phyloP scores from a whole-genome alignment of 2,113 vertebrate genomes.

The Alethe castanea region DNA sequence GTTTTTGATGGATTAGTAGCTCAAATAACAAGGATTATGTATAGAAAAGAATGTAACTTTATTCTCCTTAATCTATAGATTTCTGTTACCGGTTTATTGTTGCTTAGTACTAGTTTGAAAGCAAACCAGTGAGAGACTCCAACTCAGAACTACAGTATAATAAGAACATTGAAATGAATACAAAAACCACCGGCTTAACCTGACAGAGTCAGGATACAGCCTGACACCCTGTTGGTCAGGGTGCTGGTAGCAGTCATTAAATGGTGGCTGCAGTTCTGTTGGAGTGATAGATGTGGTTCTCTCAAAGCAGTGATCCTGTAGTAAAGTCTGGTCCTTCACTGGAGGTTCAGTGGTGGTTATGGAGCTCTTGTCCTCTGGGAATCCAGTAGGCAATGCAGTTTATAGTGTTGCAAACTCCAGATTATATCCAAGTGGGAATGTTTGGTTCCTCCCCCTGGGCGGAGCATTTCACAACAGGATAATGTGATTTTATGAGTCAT shows the following conservation, averaged over 20 bases:
- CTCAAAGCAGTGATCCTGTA: too few species aligned
- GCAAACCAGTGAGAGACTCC: too few species aligned
- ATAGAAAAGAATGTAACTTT: background rate
- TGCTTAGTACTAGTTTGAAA: background rate
- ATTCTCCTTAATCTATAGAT: background rate
- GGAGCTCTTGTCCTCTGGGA: background rate
- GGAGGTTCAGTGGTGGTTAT: background rate
- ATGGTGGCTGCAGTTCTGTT: too few species aligned
- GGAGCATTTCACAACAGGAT: background rate
- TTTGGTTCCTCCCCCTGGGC: background rate
- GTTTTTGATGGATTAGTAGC: background rate
- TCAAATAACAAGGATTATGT: background rate
- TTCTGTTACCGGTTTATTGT: background rate
- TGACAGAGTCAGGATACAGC: too few species aligned
- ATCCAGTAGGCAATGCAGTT: background rate
- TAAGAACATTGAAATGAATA: background rate
- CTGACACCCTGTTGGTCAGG: too few species aligned
- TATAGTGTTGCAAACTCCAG: fast-evolving
- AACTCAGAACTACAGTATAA: background rate
- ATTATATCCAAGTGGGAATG: background rate
- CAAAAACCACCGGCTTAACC: background rate
- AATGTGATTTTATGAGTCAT: background rate
- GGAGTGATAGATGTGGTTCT: too few species aligned
- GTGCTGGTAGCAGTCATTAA: too few species aligned
- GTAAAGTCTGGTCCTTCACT: too few species aligned